Conservation (phyloP, 1,140 invertebrate genomes). For the Camponotus pennsylvanicus region DNA sequence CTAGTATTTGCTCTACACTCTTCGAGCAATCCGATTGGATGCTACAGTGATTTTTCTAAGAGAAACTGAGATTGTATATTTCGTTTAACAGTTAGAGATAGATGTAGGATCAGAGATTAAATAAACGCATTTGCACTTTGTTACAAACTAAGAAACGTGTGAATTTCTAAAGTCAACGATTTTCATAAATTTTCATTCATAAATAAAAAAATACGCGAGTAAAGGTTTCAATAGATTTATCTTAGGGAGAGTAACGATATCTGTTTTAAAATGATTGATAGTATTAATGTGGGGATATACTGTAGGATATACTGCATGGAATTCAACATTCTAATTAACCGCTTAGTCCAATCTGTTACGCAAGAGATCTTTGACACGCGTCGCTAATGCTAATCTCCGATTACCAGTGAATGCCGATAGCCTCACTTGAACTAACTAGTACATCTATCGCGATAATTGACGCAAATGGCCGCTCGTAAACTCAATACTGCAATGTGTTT, state of each 20-base stretch:
- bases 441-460: constrained; percentile 31
- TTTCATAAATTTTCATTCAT: no score
- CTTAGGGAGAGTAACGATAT: no score
- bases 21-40: constrained; percentile 20
- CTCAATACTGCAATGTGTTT: neutral
- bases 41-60: neutral
- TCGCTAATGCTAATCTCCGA: constrained; percentile 33
- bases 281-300: neutral
- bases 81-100: neutral
- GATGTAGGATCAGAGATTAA: neutral
- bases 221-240: no score
- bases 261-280: no score
- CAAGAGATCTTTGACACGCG: constrained; percentile 37
- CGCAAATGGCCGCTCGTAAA: constrained; percentile 14
- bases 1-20: constrained; percentile 52
- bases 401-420: constrained; percentile 35
- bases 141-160: neutral
- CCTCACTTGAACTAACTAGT: constrained; percentile 16
- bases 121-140: neutral
- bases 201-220: no score
- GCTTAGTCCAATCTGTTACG: constrained; percentile 7
- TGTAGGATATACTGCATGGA: neutral
- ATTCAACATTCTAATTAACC: constrained; percentile 17
- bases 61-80: neutral
- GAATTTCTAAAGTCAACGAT: no score